Evolutionary conservation across 2,113 vertebrate species (phyloP).

Genomic region (Sciurus niger): DNA sequence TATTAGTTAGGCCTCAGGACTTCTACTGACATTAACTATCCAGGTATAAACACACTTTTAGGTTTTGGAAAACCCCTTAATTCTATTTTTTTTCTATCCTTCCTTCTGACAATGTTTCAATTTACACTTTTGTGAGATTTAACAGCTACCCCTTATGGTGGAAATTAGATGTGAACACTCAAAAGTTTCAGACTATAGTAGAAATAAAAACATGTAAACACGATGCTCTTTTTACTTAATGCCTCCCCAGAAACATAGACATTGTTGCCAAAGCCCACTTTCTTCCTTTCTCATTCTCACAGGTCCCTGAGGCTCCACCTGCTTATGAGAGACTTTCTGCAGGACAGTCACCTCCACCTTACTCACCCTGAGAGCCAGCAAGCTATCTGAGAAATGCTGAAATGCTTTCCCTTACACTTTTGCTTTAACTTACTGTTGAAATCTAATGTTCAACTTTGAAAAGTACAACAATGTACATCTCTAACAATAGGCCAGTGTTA

Average conservation of each 20-base stretch:
- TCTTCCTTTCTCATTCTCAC: constrained; percentile 60
- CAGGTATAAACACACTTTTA: not conserved
- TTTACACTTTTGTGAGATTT: not conserved
- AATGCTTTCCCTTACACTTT: not conserved
- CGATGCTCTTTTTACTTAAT: not conserved
- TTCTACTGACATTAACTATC: constrained; percentile 9
- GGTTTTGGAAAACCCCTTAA: not conserved
- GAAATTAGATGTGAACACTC: not conserved
- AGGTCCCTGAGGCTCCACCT: constrained; percentile 96
- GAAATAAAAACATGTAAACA: not conserved
- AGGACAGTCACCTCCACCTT: constrained; percentile 93
- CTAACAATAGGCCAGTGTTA: constrained; percentile 11
- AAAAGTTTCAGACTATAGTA: not conserved
- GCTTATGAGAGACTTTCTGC: constrained; percentile 94
- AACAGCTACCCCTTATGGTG: not conserved
- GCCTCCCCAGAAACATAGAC: not conserved
- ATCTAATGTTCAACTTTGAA: constrained; percentile 60
- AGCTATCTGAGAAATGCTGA: not conserved
- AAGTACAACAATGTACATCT: constrained; percentile 15
- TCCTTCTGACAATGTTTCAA: not conserved
- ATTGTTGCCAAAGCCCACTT: not conserved
- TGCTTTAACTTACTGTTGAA: constrained; percentile 53
- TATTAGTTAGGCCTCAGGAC: not conserved
- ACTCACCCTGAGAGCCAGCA: constrained; percentile 90
- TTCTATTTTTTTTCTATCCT: not conserved